A percentile compares a stretch with the other conserved stretches of the same genome.
phyloP scores from a whole-genome alignment of 2,113 vertebrate species.

The Myotis yumanensis region DNA sequence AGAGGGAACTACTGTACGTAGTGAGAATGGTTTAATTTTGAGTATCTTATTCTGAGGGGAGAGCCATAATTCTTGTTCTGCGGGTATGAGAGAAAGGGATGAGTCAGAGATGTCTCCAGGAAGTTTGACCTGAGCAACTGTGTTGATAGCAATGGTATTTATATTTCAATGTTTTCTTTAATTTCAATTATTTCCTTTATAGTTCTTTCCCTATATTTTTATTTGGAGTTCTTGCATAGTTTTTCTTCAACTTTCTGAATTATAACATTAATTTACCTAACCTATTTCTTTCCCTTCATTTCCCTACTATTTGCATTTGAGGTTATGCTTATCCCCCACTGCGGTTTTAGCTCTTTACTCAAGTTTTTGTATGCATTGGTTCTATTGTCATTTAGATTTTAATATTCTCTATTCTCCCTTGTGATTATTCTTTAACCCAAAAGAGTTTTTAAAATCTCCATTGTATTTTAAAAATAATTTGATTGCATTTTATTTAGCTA shows the following conservation, averaged over 20 bases:
- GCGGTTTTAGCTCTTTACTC: not conserved
- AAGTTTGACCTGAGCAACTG: not conserved
- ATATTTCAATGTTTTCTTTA: not conserved
- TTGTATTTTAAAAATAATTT: slow-evolving; percentile 29
- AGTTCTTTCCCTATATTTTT: not conserved
- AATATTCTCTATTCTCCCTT: not conserved
- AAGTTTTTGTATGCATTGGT: not conserved
- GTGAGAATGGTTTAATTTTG: not conserved
- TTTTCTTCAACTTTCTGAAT: not conserved
- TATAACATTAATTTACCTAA: not conserved
- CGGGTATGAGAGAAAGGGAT: not conserved
- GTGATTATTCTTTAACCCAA: slow-evolving; percentile 10
- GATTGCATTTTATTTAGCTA: not conserved
- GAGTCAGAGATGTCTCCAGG: not conserved
- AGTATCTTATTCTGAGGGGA: not conserved
- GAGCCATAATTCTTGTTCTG: no score
- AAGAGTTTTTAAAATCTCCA: not conserved
- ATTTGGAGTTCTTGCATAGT: not conserved
- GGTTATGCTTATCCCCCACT: not conserved
- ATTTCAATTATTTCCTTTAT: not conserved
- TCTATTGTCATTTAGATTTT: not conserved
- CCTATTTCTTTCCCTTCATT: not conserved
- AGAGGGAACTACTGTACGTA: not conserved
- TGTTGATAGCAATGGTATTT: not conserved
- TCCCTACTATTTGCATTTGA: not conserved